A percentile compares a stretch with the other conserved stretches of the same genome.
Evolutionary conservation across 1,140 invertebrate species (phyloP).

Genomic region (Drosophila bipectinata): DNA sequence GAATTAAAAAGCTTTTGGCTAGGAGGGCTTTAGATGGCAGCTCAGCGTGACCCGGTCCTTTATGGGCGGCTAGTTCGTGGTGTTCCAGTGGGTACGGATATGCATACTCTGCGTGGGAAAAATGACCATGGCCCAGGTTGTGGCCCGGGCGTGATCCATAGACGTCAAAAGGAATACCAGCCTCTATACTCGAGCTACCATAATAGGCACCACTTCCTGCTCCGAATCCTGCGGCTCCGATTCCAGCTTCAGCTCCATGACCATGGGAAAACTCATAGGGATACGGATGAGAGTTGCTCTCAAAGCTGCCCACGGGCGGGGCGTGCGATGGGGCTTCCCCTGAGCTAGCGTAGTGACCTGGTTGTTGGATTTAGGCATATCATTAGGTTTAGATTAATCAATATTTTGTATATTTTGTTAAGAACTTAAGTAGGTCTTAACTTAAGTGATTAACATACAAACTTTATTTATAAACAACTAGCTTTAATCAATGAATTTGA

Average conservation of each 20-base stretch:
- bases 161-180: constrained; percentile 71
- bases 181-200: constrained; percentile 53
- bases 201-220: constrained; percentile 43
- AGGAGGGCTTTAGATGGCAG: constrained; percentile 67
- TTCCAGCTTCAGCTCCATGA: background rate
- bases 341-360: constrained; percentile 53
- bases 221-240: background rate
- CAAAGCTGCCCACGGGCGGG: constrained; percentile 38
- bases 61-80: constrained; percentile 72
- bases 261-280: constrained; percentile 61
- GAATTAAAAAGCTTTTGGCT: constrained; percentile 88
- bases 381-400: background rate
- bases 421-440: too few relatives aligned
- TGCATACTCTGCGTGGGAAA: constrained; percentile 57
- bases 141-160: constrained; percentile 56
- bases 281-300: constrained; percentile 50
- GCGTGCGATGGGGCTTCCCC: constrained; percentile 29
- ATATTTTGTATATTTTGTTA: background rate
- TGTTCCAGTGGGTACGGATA: constrained; percentile 55
- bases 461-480: background rate
- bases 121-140: constrained; percentile 44
- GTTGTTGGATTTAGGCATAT: background rate
- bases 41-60: constrained; percentile 57
- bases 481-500: too few relatives aligned
- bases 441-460: too few relatives aligned